Evolutionary conservation across 2,797 vertebrate genomes (phyloP).

Genomic region (Paguma larvata): DNA sequence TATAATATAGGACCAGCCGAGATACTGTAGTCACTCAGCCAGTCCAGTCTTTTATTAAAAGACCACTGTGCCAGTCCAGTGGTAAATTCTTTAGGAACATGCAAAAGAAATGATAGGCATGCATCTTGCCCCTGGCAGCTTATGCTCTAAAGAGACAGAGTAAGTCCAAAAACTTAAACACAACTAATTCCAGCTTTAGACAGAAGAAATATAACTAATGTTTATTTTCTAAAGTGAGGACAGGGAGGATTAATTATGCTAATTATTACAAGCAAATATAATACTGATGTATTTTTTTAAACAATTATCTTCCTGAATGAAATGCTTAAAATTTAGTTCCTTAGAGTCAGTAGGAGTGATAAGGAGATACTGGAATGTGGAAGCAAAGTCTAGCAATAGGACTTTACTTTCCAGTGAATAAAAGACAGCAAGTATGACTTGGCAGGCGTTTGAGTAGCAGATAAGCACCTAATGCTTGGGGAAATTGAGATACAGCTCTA

Average conservation of each 20-base stretch:
- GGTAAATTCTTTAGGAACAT: background rate
- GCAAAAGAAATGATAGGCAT: conserved; percentile 23
- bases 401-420: conserved; percentile 53
- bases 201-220: conserved; percentile 17
- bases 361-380: background rate
- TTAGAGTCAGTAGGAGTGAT: background rate
- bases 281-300: conserved; percentile 12
- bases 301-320: background rate
- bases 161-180: conserved; percentile 59
- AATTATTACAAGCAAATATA: conserved; percentile 16
- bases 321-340: conserved; percentile 49
- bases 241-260: conserved; percentile 23
- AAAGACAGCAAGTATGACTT: conserved; percentile 60
- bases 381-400: background rate
- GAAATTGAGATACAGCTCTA: conserved; percentile 56
- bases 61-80: background rate
- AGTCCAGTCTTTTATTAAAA: conserved; percentile 59
- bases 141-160: background rate
- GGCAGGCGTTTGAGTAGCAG: conserved; percentile 66
- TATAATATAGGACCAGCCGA: conserved; percentile 12
- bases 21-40: background rate
- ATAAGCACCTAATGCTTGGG: conserved; percentile 71
- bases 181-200: conserved; percentile 51
- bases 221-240: conserved; percentile 56
- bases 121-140: background rate